Conservation (phyloP, 2,797 vertebrate species). For the Emys orbicularis region DNA sequence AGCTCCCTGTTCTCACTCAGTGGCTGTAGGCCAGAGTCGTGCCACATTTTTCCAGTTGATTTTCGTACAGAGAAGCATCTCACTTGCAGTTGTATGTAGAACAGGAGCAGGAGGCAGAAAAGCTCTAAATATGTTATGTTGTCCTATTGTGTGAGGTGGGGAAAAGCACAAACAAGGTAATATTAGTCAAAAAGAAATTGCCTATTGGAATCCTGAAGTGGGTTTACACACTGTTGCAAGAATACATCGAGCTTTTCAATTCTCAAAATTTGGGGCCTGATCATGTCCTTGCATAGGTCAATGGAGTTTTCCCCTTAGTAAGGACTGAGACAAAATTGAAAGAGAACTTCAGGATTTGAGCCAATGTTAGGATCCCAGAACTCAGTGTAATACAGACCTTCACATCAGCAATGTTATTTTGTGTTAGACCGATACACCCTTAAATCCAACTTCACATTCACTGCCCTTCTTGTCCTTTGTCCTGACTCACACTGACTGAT, state of each 20-base stretch:
- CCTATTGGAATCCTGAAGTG: not conserved
- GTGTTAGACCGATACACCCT: not conserved
- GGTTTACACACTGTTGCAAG: not conserved
- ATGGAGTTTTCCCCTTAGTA: not conserved
- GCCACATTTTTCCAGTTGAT: not conserved
- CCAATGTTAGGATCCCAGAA: not conserved
- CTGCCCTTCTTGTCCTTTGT: not conserved
- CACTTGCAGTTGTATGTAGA: not conserved
- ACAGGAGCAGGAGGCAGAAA: not conserved
- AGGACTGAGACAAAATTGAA: not conserved
- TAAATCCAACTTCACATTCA: not conserved
- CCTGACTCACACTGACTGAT: not conserved
- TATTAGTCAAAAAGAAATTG: not conserved
- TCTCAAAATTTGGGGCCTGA: not conserved
- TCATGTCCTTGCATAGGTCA: not conserved
- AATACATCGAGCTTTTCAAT: not conserved
- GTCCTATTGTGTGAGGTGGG: rapidly evolving
- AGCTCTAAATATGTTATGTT: too few relatives aligned
- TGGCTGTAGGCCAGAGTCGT: not conserved
- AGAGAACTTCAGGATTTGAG: not conserved
- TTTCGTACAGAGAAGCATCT: not conserved
- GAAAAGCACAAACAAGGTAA: not conserved
- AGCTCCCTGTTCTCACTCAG: not conserved
- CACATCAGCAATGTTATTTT: not conserved
- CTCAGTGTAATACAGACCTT: not conserved